Evolutionary conservation across 1,140 invertebrate genomes (phyloP), one percentile per base, ranked within the genome.

Genomic region (Dufourea novaeangliae): DNA sequence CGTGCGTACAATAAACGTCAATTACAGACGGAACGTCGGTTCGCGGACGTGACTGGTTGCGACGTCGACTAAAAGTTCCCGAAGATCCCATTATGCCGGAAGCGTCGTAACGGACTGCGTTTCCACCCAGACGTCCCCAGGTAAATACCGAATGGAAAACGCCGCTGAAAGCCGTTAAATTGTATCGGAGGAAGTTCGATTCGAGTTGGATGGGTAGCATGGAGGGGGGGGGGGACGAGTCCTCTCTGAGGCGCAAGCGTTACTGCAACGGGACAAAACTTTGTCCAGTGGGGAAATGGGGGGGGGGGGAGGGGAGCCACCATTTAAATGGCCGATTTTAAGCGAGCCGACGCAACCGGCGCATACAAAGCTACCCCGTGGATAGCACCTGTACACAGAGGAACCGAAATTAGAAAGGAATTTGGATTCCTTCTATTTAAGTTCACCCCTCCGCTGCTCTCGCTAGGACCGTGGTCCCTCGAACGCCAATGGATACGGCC

Each of bases 311-410:
- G 88, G 88, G 89, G 89, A 89, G 89, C 61, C 61, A 86, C 83
- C 87, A 86, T 86, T 87, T 86, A 91, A 91, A 90, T 88, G 87
- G 83, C 83, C 83, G 84, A 87, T 90, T 90, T 89, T 85, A 84
- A 69, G 54, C 82, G 46, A 46, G 69, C 79, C 44, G n/a, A 68
- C 62, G 27, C 57, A 10, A 27, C 41, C 14, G 50, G 22, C 41
- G 46, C 17, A 17, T 37, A 54, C 22, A 52, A 50, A 29, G 67
- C 68, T 78, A 37, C 63, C 66, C 70, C 54, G 34, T 29, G 66
- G n/a, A 52, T 44, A 10, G 22, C n/a, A 27, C 29, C 46, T 78
- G 50, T 32, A 75, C 46, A 44, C 7, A 34, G n/a, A n/a, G 67
- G 56, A 37, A 62, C 7, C 75, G 56, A 68, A 78, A 82, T 82